A percentile compares a stretch with the other conserved stretches of the same genome.
phyloP scores from a whole-genome alignment of 2,888 invertebrate species.

The Catocala fraxini region DNA sequence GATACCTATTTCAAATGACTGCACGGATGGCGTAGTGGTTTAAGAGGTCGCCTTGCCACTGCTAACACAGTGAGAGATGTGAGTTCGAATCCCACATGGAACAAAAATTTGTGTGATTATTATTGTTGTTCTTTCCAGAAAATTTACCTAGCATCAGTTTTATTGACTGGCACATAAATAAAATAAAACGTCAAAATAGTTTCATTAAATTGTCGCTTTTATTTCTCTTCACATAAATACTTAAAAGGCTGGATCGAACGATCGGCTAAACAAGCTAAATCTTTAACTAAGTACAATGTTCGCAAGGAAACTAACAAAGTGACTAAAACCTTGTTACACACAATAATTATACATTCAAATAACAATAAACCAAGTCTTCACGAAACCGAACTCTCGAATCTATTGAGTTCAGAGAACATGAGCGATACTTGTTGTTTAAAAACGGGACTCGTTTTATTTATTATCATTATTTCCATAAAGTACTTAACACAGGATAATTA shows the following conservation, averaged over 20 bases:
- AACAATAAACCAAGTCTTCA: conserved; percentile 51
- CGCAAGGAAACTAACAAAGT: conserved; percentile 72
- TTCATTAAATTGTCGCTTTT: conserved; percentile 78
- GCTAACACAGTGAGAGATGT: too few species aligned
- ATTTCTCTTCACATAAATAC: conserved; percentile 84
- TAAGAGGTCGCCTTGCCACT: too few species aligned
- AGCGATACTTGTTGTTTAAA: conserved; percentile 21
- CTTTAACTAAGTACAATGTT: conserved; percentile 75
- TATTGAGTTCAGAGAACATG: conserved; percentile 13
- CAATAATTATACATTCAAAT: conserved; percentile 62
- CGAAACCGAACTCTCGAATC: conserved; percentile 3
- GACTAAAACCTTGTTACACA: conserved; percentile 71
- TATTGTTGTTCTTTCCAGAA: background rate
- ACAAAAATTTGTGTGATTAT: too few species aligned
- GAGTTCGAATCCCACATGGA: too few species aligned
- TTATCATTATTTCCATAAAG: conserved; percentile 39
- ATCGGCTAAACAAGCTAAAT: conserved; percentile 69
- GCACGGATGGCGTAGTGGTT: too few species aligned
- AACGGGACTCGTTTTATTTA: conserved; percentile 38
- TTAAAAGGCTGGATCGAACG: conserved; percentile 70
- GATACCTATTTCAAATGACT: too few species aligned
- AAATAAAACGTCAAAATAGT: conserved; percentile 65
- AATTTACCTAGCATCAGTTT: background rate
- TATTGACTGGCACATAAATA: background rate
- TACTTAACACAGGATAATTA: conserved; percentile 40